phyloP scores from a whole-genome alignment of 2,113 vertebrate species.

The Microcebus tavaratra region DNA sequence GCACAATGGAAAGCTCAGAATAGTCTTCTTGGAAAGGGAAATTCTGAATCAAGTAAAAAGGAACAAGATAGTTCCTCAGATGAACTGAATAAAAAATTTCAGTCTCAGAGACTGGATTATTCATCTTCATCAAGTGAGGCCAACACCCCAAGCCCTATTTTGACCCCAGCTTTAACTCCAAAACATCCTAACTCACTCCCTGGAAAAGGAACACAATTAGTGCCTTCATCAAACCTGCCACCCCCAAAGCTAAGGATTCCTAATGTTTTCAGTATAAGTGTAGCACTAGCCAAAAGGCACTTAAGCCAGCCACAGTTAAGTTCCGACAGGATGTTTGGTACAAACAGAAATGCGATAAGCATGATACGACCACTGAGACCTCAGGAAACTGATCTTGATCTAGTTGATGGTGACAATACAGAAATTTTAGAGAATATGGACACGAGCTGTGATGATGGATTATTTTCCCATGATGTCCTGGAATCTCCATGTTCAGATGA shows the following conservation, averaged over 20 bases:
- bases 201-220: constrained; percentile 52
- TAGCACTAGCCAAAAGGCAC: constrained; percentile 90
- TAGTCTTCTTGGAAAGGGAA: constrained; percentile 74
- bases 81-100: constrained; percentile 94
- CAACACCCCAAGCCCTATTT: constrained; percentile 87
- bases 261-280: constrained; percentile 85
- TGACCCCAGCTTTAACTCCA: constrained; percentile 81
- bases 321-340: constrained; percentile 89
- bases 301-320: constrained; percentile 95
- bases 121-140: constrained; percentile 91
- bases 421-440: constrained; percentile 87
- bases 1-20: constrained; percentile 83
- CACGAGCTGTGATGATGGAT: constrained; percentile 79
- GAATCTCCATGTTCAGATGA: constrained; percentile 74
- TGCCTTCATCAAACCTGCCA: constrained; percentile 84
- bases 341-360: constrained; percentile 96
- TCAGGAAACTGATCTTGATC: constrained; percentile 93
- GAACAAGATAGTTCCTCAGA: constrained; percentile 89
- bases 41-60: constrained; percentile 78
- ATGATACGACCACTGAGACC: constrained; percentile 93
- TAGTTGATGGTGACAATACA: constrained; percentile 81
- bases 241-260: constrained; percentile 88
- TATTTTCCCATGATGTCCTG: constrained; percentile 79
- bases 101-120: constrained; percentile 92
- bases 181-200: constrained; percentile 76